Conservation (phyloP, 2,797 vertebrate genomes). For the Euphonia xanthogaster region DNA sequence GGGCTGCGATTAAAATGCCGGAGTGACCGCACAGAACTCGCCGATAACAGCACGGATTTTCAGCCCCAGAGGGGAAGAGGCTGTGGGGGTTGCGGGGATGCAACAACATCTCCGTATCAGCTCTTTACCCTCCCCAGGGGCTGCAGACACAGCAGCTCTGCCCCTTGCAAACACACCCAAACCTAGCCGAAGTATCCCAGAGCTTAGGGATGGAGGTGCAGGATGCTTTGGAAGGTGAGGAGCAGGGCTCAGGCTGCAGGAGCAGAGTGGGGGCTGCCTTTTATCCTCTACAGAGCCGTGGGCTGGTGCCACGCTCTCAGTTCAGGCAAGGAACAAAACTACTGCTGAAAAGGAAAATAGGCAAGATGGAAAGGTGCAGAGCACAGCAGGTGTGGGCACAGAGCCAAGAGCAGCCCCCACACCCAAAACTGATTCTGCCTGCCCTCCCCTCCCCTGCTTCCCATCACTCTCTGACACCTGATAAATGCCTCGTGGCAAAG, state of each 20-base stretch:
- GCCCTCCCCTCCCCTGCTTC: background rate
- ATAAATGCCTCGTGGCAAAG: background rate
- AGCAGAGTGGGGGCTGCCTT: accelerated
- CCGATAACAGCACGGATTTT: accelerated
- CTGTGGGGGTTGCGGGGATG: accelerated
- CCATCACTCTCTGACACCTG: background rate
- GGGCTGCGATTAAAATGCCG: background rate
- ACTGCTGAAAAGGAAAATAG: background rate
- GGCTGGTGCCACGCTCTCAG: background rate
- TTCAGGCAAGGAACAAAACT: background rate
- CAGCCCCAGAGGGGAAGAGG: accelerated
- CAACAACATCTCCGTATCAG: background rate
- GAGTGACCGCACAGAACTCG: background rate
- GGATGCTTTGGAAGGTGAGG: background rate
- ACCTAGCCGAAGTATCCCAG: background rate
- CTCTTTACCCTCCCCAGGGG: background rate
- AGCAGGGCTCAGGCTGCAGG: background rate
- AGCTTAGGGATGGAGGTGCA: background rate
- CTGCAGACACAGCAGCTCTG: background rate
- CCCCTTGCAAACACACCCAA: background rate
- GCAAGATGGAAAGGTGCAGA: background rate
- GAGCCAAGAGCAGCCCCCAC: background rate
- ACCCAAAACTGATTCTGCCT: background rate
- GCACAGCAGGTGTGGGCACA: background rate
- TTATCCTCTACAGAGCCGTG: background rate